These are phyloP conservation scores for Takifugu bimaculatus DNA, from an alignment of 2,113 vertebrate species.

Conservation along the genomic window DNA sequence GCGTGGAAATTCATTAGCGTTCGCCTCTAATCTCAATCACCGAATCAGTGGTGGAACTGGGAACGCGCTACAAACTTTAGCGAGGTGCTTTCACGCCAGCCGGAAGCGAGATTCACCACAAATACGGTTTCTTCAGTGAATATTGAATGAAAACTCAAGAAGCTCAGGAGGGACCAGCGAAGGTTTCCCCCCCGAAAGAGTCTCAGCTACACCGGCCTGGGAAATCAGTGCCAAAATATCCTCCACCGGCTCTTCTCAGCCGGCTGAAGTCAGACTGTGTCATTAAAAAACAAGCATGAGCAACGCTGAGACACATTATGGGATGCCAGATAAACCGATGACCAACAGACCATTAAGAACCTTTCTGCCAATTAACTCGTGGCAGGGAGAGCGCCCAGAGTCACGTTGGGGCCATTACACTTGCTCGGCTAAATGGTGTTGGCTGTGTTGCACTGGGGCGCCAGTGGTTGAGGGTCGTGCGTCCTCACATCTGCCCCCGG, in stretches of 20 bases:
- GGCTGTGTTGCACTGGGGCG: constrained; percentile 5
- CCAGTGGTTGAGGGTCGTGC: constrained; percentile 2
- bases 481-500: constrained; percentile 23
- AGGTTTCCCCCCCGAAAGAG: too few species aligned
- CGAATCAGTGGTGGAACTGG: not conserved
- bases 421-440: too few species aligned
- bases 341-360: not conserved
- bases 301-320: not conserved
- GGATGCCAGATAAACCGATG: constrained; percentile 16
- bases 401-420: too few species aligned
- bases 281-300: constrained; percentile 23
- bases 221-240: constrained; percentile 5
- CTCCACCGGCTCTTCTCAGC: constrained; percentile 11
- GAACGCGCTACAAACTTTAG: not conserved
- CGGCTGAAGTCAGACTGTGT: constrained; percentile 2
- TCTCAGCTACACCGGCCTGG: not conserved
- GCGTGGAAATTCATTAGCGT: too few species aligned
- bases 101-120: not conserved
- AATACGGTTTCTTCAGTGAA: not conserved
- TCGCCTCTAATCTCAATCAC: not conserved
- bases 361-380: too few species aligned
- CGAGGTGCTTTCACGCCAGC: not conserved
- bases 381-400: too few species aligned
- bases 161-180: too few species aligned
- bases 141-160: too few species aligned